Evolutionary conservation across 1,140 invertebrate species (phyloP), one percentile per base, ranked within the genome.

Genomic region (Teleopsis dalmanni): DNA sequence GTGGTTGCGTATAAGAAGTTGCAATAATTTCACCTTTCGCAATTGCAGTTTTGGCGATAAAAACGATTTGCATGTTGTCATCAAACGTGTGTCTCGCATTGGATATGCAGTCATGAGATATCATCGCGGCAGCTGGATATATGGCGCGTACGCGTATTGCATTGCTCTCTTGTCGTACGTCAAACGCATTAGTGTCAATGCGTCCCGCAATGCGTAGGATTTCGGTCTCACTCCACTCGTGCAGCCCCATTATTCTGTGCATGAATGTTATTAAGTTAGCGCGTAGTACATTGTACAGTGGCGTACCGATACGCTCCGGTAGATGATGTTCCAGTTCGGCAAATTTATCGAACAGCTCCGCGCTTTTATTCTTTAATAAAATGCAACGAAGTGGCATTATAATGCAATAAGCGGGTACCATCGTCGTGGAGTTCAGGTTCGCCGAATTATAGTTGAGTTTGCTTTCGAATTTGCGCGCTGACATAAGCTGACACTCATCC

Each of bases 161-260:
- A 9, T 71, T 67, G 45, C 72, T 57, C 11, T 62, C 58, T 27
- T 74, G 74, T 40, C 75, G 65, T 2, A 82, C 68, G 54, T 82
- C 80, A 53, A 78, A 84, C 13, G 80, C 70, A 55, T 86, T 85
- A 3, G 81, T 82, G 52, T 84, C 81, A 47, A 83, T 73, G 47
- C 83, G 80, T 3, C 77, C 81, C 27, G 81, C 80, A 5, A 82
- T 72, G 57, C 77, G 77, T 11, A 85, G 65, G 25, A 85, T 80
- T 4, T 79, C 76, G 55, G 80, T 66, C 51, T 78, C 76, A 26
- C 74, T 70, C 58, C 76, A 75, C 9, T 72, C 57, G 2, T 65
- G 60, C 29, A 82, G 43, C 6, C 75, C 73, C 35, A 83, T 62
- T 10, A 79, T 75, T 36, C 80, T 76, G 43, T 75, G 71, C 23